These are phyloP conservation scores for Fopius arisanus DNA, from an alignment of 1,140 invertebrate genomes.

Conservation along the genomic window DNA sequence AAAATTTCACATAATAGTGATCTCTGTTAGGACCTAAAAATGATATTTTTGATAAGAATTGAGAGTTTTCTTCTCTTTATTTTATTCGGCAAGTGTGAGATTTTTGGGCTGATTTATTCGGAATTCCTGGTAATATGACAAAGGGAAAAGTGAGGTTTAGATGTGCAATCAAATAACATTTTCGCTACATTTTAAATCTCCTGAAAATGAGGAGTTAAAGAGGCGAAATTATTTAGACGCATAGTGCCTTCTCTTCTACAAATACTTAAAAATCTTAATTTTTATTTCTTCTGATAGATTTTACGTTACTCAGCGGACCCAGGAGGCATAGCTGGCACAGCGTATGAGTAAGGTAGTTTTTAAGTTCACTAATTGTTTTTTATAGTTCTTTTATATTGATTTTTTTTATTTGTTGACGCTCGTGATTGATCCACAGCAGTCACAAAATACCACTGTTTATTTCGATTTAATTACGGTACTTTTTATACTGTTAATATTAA, in stretches of 20 bases:
- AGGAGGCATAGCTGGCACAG: constrained; percentile 16
- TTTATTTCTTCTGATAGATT: constrained; percentile 5
- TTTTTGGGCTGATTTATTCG: neutral
- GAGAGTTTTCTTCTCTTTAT: neutral
- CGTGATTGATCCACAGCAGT: constrained; percentile 32
- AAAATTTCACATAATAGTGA: constrained; percentile 5
- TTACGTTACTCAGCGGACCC: neutral
- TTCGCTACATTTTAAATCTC: neutral
- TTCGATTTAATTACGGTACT: constrained; percentile 44
- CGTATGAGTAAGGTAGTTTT: neutral
- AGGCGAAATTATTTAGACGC: constrained; percentile 42
- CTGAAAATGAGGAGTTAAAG: neutral
- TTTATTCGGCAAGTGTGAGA: neutral
- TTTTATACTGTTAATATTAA: constrained; percentile 58
- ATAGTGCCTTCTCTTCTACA: constrained; percentile 55
- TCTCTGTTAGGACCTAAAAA: constrained; percentile 12
- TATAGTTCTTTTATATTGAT: constrained; percentile 3
- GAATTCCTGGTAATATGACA: neutral
- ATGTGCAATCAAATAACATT: constrained; percentile 15
- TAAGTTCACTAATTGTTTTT: constrained; percentile 14
- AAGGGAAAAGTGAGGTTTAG: neutral
- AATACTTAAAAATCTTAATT: constrained; percentile 30
- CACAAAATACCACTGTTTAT: constrained; percentile 47
- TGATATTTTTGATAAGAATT: constrained; percentile 5
- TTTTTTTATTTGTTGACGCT: constrained; percentile 28